Conservation (phyloP, 2,888 invertebrate genomes). For the Ochropleura leucogaster region DNA sequence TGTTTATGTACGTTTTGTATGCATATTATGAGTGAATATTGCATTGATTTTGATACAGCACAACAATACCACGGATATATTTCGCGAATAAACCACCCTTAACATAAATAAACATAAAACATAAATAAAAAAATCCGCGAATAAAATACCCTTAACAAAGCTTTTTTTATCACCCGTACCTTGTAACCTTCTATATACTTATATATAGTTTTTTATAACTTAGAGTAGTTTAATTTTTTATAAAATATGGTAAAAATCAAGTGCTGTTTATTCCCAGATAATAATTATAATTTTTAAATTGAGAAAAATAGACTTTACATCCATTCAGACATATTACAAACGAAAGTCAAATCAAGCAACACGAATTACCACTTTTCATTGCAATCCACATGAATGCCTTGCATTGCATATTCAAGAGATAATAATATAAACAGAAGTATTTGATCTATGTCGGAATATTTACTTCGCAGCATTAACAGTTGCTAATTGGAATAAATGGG, state of each 20-base stretch:
- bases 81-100: background rate
- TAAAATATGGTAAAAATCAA: background rate
- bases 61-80: background rate
- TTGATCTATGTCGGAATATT: constrained; percentile 58
- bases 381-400: constrained; percentile 13
- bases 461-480: constrained; percentile 43
- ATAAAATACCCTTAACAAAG: too few relatives aligned
- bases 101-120: too few relatives aligned
- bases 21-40: background rate
- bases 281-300: background rate
- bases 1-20: background rate
- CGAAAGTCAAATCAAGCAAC: constrained; percentile 18
- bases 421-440: constrained; percentile 58
- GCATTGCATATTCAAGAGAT: constrained; percentile 39
- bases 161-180: too few relatives aligned
- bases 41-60: background rate
- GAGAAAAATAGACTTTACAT: too few relatives aligned
- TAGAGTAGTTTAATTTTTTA: too few relatives aligned
- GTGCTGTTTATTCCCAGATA: background rate
- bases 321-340: background rate
- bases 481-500: constrained; percentile 65
- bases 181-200: too few relatives aligned
- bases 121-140: too few relatives aligned
- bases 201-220: too few relatives aligned
- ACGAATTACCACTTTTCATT: constrained; percentile 7